phyloP scores from a whole-genome alignment of 2,888 invertebrate species.

The Tipula confusa region DNA sequence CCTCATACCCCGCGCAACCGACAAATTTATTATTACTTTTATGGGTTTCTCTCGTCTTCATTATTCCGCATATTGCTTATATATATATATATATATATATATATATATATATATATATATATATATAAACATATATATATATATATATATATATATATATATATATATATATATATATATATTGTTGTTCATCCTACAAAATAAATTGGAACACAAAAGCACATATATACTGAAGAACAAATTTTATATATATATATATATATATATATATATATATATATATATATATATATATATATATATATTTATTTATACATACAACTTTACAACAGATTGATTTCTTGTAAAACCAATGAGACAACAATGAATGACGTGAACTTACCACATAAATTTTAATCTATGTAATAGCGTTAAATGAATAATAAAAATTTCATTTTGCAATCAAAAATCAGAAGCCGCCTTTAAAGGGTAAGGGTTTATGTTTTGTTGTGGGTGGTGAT shows the following conservation, averaged over 20 bases:
- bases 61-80: constrained; percentile 28
- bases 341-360: constrained; percentile 3
- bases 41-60: constrained; percentile 28
- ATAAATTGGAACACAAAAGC: not conserved
- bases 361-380: constrained; percentile 25
- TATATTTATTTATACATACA: too few relatives aligned
- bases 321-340: not conserved
- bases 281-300: not conserved
- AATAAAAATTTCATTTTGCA: not conserved
- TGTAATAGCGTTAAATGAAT: constrained; percentile 20
- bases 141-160: too few relatives aligned
- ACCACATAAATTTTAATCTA: constrained; percentile 20
- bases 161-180: too few relatives aligned
- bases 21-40: constrained; percentile 27
- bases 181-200: not conserved
- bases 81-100: too few relatives aligned
- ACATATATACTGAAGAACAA: too few relatives aligned
- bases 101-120: too few relatives aligned
- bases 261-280: not conserved
- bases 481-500: not conserved
- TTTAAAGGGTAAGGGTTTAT: not conserved
- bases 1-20: not conserved
- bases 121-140: too few relatives aligned
- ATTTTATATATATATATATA: not conserved
- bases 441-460: not conserved